Base-by-base conservation (phyloP, 2,113 vertebrate genomes). In the Archocentrus centrarchus region DNA sequence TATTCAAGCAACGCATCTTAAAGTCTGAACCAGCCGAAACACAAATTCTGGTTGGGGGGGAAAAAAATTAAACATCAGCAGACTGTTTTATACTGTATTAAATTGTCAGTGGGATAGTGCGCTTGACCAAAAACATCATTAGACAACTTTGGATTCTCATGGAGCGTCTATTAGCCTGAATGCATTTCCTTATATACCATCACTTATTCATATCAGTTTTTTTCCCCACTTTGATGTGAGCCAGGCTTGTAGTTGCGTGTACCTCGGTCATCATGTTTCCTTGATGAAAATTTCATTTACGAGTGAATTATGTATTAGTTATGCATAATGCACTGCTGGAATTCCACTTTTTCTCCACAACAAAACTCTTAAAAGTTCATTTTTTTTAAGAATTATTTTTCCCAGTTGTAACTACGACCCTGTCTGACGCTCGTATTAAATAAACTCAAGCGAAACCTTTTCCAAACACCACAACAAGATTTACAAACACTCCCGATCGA, bases 151-250 rank as follows among this genome's bases (percentile, higher is more conserved):
- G 79, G 66, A 63, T 85, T 78, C 66, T 89, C 18, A 4, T 44
- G 57, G 88, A 86, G 85, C 80, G 30, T 86, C 79, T 62, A 88
- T 88, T 93, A 86, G 88, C 87, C 89, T 85, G 86, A 93, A 89
- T 82, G 80, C 91, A 82, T 92, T 94, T 94, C 83, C 81, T 85
- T 88, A 89, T 44, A 81, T 87, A 85, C 89, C 93, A 94, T 96
- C 84, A 93, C 88, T 95, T 95, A 95, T 96, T 95, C 78, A 95
- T 93, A 92, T 94, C 83, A 92, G 90, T 94, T 96, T 94, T 93
- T 91, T 93, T 95, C 93, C 91, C 93, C 62, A 93, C 95, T 96
- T 96, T 96, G 95, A 96, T 94, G 95, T 94, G 84, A 93, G 95
- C 90, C 92, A 93, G 93, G 91, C 93, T 91, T 83, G 86, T 95